These are phyloP conservation scores for Crossaster papposus DNA, from an alignment of 53 echinoderm and acorn worm species.

Conservation along the genomic window DNA sequence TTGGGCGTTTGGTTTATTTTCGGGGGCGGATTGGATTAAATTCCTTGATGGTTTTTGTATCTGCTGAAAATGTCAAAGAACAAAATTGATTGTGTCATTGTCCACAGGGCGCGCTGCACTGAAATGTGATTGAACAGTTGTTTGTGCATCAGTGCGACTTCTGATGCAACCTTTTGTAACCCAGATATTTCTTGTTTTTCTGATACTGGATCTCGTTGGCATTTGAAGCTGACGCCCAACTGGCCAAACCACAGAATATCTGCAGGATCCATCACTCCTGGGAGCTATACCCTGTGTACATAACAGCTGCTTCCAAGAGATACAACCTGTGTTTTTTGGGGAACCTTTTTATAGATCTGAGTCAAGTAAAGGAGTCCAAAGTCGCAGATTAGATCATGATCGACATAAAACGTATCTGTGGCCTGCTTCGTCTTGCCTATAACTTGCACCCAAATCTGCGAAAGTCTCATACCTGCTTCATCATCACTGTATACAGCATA, in stretches of 20 bases:
- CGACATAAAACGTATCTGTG: neutral
- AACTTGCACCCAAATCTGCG: neutral
- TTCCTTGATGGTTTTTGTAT: neutral
- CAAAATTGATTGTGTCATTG: no score
- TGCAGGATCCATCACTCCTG: neutral
- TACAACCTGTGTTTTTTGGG: neutral
- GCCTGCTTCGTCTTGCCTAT: neutral
- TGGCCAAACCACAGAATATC: neutral
- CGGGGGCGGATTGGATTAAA: neutral
- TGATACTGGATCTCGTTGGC: no score
- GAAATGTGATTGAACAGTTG: no score
- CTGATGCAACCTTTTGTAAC: no score
- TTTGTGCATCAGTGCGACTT: no score
- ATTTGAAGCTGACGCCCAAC: no score
- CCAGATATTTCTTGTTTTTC: no score
- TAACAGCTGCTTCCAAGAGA: neutral
- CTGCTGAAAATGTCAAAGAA: no score
- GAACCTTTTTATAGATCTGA: neutral
- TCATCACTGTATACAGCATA: neutral
- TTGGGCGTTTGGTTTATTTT: neutral
- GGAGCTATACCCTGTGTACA: neutral
- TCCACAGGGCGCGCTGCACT: no score
- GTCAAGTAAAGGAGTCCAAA: neutral
- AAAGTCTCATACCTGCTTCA: neutral
- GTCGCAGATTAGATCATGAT: neutral